Evolutionary conservation across 2,113 vertebrate species (phyloP).

Genomic region (Sapajus apella): DNA sequence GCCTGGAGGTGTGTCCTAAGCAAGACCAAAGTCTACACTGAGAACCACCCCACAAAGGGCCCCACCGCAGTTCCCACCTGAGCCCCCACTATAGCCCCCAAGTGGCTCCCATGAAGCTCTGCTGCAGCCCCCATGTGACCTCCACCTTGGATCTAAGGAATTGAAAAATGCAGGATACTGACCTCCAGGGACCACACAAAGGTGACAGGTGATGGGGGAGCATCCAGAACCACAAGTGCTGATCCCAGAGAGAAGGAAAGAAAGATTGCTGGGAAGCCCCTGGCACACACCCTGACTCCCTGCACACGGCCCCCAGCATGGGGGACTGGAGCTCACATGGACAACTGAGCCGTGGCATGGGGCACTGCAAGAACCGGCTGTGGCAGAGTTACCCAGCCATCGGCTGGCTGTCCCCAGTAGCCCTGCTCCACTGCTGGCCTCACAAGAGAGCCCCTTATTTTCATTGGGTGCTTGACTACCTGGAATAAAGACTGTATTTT

Average conservation of each 20-base stretch:
- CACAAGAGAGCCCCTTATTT: not conserved
- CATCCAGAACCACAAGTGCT: no score
- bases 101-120: no score
- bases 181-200: not conserved
- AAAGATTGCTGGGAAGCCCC: not conserved
- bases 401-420: not conserved
- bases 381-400: not conserved
- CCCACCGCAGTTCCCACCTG: not conserved
- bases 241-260: not conserved
- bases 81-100: not conserved
- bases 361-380: not conserved
- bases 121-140: no score
- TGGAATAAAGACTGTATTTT: not conserved
- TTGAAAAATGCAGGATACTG: not conserved
- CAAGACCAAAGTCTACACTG: no score
- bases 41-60: not conserved
- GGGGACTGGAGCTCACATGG: not conserved
- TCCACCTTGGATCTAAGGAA: no score
- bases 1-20: not conserved
- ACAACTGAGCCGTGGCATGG: rapidly evolving
- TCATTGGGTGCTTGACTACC: not conserved
- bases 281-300: not conserved
- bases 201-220: not conserved
- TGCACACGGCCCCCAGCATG: rapidly evolving
- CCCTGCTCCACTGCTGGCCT: not conserved